Evolutionary conservation across 2,113 vertebrate species (phyloP), one percentile per base, ranked within the genome.

Genomic region (Eupsittula cactorum): DNA sequence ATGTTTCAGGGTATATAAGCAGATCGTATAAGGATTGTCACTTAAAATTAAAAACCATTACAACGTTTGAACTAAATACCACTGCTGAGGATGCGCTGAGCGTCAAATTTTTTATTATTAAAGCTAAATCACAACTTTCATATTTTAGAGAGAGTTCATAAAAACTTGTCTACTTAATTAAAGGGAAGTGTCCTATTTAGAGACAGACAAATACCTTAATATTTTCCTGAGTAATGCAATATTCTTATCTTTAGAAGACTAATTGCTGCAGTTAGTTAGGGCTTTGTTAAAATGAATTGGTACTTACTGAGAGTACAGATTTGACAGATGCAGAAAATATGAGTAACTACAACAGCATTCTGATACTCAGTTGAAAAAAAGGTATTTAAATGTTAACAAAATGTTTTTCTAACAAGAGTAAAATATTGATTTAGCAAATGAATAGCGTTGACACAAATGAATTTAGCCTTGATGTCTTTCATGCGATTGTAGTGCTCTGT

Each of bases 91-190:
- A 53, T 74, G 49, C 0, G 11, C 57, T 3, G 16, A 86, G 27
- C 35, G 39, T 50, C 63, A 31, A 3, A 13, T 67, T 89, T 79
- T 47, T 33, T 90, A 44, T n/a, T 86, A 59, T 64, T 90, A 77
- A 93, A 93, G 77, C 49, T 63, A 74, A 92, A 94, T 74, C 12
- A 8, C 68, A 91, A 88, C 64, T 76, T 90, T 52, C 16, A 17
- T 37, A 79, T 91, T 92, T 95, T 75, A 86, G 73, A 39, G 68
- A 77, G 33, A 81, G 33, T 89, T 79, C 64, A 82, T 80, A 94
- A 82, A 95, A 96, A 82, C 80, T 79, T 85, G 91, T 80, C 63
- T 95, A 52, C 70, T 93, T 86, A 95, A 91, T 94, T 96, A 94
- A 95, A 93, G 80, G 68, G 76, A 94, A 92, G 21, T 27, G 77